Conservation (phyloP, 2,113 vertebrate genomes). For the Lasiurus cinereus region DNA sequence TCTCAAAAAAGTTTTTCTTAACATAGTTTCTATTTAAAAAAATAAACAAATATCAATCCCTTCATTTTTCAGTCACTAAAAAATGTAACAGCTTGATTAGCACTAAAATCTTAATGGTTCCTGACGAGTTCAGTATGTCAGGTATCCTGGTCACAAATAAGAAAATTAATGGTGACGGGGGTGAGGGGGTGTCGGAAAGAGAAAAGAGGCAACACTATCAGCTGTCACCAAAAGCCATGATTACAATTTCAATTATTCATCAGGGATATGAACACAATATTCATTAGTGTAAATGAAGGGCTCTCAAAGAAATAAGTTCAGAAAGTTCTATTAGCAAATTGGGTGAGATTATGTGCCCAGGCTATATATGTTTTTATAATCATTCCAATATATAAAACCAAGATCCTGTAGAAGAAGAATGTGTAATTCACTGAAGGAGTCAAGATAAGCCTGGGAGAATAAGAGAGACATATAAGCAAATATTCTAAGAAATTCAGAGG, state of each 20-base stretch:
- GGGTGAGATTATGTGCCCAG: neutral
- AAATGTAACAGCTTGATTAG: neutral
- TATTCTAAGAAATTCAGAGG: constrained; percentile 30
- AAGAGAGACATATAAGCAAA: neutral
- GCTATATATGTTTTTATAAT: neutral
- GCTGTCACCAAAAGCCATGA: neutral
- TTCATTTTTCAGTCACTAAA: neutral
- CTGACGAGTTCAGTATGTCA: neutral
- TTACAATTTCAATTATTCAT: neutral
- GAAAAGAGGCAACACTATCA: neutral
- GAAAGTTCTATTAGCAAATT: neutral
- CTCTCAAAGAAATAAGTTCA: neutral
- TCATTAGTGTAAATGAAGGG: neutral
- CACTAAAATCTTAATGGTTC: neutral
- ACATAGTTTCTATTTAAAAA: neutral
- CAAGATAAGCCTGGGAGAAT: neutral
- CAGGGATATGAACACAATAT: neutral
- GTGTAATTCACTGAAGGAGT: neutral
- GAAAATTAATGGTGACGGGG: neutral
- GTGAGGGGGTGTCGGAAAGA: neutral
- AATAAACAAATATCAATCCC: neutral
- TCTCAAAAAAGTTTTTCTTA: neutral
- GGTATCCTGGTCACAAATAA: neutral
- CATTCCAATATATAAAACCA: neutral
- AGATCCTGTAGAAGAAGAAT: neutral